These are phyloP conservation scores for Masnerella sp. DNA, from an alignment of 2,888 invertebrate species.

Conservation along the genomic window DNA sequence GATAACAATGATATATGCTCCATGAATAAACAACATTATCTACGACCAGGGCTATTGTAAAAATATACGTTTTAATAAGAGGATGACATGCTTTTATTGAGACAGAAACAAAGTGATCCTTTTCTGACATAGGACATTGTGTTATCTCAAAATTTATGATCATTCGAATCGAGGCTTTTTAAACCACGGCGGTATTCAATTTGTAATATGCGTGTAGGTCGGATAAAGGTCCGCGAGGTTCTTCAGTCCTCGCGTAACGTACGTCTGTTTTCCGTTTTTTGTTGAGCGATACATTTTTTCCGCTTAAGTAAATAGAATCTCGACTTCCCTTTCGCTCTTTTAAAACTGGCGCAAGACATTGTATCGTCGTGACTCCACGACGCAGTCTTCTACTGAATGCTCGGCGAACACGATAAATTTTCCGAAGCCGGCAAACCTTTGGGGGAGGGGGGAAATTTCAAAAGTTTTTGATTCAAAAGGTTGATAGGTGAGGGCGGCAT, in stretches of 20 bases:
- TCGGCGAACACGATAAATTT: conserved; percentile 73
- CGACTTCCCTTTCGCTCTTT: conserved; percentile 56
- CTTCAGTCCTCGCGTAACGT: conserved; percentile 24
- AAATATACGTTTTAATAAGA: conserved; percentile 68
- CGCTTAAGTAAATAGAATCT: conserved; percentile 60
- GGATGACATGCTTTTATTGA: conserved; percentile 60
- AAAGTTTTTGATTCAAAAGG: conserved; percentile 75
- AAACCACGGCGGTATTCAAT: conserved; percentile 65
- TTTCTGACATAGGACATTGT: conserved; percentile 37
- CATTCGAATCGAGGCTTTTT: conserved; percentile 66
- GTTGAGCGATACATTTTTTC: conserved; percentile 54
- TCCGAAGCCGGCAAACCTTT: conserved; percentile 62
- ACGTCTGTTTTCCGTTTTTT: conserved; percentile 40
- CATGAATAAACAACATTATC: too few relatives aligned
- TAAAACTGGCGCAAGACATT: conserved; percentile 57
- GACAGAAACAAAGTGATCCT: conserved; percentile 54
- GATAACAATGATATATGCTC: conserved; percentile 64
- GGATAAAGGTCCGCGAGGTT: conserved; percentile 42
- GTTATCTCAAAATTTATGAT: conserved; percentile 71
- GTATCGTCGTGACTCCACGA: conserved; percentile 57
- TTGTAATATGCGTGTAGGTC: conserved; percentile 51
- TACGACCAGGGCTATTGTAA: too few relatives aligned
- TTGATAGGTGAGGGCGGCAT: conserved; percentile 60
- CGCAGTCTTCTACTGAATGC: conserved; percentile 63
- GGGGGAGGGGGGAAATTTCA: conserved; percentile 67